phyloP scores from a whole-genome alignment of 2,888 invertebrate genomes.

The Rugalucina vietnamica region DNA sequence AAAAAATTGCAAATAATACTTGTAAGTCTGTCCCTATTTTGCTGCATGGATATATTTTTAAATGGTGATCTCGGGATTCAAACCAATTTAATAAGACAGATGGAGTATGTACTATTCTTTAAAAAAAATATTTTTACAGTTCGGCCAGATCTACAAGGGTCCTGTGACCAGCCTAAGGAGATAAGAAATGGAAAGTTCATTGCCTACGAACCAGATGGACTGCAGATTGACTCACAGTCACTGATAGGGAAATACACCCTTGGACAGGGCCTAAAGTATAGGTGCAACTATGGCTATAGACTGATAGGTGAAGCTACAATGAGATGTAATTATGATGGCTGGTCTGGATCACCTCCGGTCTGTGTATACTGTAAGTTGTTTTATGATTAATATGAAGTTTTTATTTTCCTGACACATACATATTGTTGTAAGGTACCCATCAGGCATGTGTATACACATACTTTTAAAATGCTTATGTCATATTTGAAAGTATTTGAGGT shows the following conservation, averaged over 20 bases:
- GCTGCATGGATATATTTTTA: too few relatives aligned
- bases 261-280: neutral
- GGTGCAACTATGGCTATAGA: neutral
- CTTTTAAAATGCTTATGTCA: neutral
- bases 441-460: neutral
- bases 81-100: too few relatives aligned
- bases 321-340: neutral
- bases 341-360: neutral
- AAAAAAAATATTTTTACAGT: too few relatives aligned
- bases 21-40: too few relatives aligned
- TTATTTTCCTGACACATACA: too few relatives aligned
- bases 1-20: too few relatives aligned
- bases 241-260: neutral
- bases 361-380: neutral
- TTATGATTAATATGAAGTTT: too few relatives aligned
- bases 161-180: constrained; percentile 64
- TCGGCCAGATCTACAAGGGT: too few relatives aligned
- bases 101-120: too few relatives aligned
- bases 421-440: too few relatives aligned
- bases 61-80: too few relatives aligned
- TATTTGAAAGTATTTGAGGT: neutral
- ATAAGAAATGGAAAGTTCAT: constrained; percentile 71
- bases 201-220: neutral
- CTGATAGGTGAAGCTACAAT: neutral
- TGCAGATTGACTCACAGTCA: too few relatives aligned